Evolutionary conservation across 2,797 vertebrate genomes (phyloP).

Genomic region (Phataginus tetradactyla): DNA sequence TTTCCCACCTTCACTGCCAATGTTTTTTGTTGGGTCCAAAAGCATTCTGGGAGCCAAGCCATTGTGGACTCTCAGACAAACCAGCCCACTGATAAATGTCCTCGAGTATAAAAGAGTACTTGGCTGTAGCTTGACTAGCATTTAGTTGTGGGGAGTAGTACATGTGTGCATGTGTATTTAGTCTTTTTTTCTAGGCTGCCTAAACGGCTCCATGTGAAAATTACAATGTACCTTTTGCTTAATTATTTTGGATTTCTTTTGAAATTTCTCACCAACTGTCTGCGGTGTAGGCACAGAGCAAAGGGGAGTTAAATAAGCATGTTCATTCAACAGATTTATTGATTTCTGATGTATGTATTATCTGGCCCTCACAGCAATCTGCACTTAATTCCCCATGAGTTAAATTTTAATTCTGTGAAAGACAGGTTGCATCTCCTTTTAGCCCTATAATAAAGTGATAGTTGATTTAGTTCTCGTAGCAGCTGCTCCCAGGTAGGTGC

Average conservation of each 20-base stretch:
- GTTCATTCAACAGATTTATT: not conserved
- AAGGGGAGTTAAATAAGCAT: not conserved
- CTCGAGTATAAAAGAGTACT: not conserved
- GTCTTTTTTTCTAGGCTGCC: constrained; percentile 28
- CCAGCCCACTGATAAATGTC: not conserved
- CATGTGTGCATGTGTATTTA: not conserved
- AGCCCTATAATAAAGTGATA: not conserved
- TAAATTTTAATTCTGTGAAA: constrained; percentile 34
- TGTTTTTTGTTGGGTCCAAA: not conserved
- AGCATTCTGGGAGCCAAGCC: not conserved
- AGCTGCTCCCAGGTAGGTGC: not conserved
- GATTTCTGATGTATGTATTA: not conserved
- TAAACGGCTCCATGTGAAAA: not conserved
- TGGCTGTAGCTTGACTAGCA: not conserved
- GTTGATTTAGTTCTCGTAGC: not conserved
- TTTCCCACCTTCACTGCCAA: constrained; percentile 69
- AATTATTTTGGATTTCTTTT: constrained; percentile 31
- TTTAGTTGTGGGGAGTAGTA: not conserved
- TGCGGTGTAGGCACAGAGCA: not conserved
- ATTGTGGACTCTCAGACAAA: not conserved
- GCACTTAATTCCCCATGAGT: not conserved
- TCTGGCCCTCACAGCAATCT: not conserved
- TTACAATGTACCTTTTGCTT: constrained; percentile 12
- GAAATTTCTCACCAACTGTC: constrained; percentile 11
- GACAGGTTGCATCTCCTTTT: not conserved